Evolutionary conservation across 2,113 vertebrate species (phyloP).

Genomic region (Cebidichthys violaceus): DNA sequence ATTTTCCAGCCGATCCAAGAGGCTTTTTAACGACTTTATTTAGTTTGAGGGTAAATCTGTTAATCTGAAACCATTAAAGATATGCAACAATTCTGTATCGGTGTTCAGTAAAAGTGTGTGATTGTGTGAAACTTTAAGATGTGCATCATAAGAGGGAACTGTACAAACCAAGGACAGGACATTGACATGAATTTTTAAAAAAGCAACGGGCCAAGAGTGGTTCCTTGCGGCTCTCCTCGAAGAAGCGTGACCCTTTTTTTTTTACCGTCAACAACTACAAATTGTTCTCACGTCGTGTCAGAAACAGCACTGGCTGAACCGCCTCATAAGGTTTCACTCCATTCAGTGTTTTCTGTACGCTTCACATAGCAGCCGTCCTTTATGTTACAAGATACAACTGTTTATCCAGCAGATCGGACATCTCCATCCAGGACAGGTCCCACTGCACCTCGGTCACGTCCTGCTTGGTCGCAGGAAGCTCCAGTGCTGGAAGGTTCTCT

Average conservation of each 20-base stretch:
- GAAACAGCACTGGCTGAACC: not conserved
- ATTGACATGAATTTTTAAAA: not conserved
- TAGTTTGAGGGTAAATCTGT: not conserved
- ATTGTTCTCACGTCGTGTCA: not conserved
- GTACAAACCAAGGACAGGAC: not conserved
- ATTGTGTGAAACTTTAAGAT: not conserved
- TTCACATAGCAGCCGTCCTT: not conserved
- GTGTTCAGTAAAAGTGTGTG: not conserved
- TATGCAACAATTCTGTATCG: not conserved
- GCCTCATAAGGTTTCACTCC: not conserved
- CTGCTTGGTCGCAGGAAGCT: conserved; percentile 77
- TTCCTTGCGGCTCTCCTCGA: not conserved
- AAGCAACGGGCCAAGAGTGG: not conserved
- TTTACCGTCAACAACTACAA: not conserved
- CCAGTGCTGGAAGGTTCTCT: conserved; percentile 40
- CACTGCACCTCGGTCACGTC: conserved; percentile 83
- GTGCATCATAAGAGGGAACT: not conserved
- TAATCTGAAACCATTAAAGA: not conserved
- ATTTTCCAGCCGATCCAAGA: no score
- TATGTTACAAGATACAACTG: conserved; percentile 35
- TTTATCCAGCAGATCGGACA: conserved; percentile 75
- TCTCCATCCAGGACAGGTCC: conserved; percentile 85
- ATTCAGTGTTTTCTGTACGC: not conserved
- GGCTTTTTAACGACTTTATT: not conserved
- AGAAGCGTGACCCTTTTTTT: not conserved